Evolutionary conservation across 2,113 vertebrate genomes (phyloP), one percentile per base, ranked within the genome.

Genomic region (Bagarius yarrelli): DNA sequence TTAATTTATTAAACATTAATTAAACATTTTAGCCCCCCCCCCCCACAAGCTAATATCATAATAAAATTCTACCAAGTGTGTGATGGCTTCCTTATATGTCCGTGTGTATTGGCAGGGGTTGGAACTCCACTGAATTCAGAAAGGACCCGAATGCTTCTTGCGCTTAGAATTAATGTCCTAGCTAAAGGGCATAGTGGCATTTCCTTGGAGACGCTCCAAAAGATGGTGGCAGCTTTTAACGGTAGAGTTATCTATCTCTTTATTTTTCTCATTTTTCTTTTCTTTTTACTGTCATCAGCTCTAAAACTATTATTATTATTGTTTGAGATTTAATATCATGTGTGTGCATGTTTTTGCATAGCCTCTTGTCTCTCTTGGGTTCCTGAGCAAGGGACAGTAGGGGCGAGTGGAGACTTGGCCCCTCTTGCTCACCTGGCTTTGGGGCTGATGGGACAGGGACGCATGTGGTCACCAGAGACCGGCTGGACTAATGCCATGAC

Each of bases 381-480:
- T 80, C 98, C 98, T 25, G 96, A 99, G 90, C 97, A 99, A 87
- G 98, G 98, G 40, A 98, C 96, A 0, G 98, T 99, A 44, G 97
- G 97, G 80, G 97, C 98, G 64, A 99, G 98, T 0, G 98, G 98
- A 90, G 98, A 99, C 86, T 93, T 99, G n/a, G 97, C 97, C 0
- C 98, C 97, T 0, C 95, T 99, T 56, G 94, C 98, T 85, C 98
- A 98, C 88, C 94, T 99, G 83, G 95, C 96, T 32, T 91, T 99
- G 32, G 98, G 98, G 59, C 91, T 99, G 55, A 98, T 96, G 87
- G 98, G 98, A 89, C 97, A 99, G 88, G 98, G 98, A 18, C 97
- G 95, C 92, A 99, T 99, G 98, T 99, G 98, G 97, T 99, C 98
- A 18, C 98, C 97, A 0, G 97, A 97, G 89, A 99, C 96, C 47